Evolutionary conservation across 2,113 vertebrate genomes (phyloP), one percentile per base, ranked within the genome.

Genomic region (Arenaria interpres): DNA sequence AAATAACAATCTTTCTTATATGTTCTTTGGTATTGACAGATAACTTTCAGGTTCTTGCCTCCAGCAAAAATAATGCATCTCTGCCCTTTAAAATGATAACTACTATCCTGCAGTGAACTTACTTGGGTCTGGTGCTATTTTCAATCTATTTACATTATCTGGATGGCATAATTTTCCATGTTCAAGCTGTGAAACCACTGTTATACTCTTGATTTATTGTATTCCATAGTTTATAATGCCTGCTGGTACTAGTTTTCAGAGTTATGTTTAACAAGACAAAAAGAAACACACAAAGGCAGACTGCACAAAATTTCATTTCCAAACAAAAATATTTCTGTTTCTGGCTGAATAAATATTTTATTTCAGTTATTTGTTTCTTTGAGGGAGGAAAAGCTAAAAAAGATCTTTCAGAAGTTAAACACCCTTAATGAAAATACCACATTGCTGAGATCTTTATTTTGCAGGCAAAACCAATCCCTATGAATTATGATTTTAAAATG

Each of bases 131-230:
- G 19, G 35, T 45, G 24, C 12, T 77, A 79, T 69, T 88, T 95
- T 79, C 78, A 90, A 85, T 85, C 53, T 85, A 80, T 86, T 95
- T 93, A 73, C 63, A 86, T 90, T 88, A 80, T 62, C 63, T 83
- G 35, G n/a, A 62, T 88, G 67, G 82, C 57, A 88, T 83, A 83
- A 88, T 95, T 94, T 95, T 83, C 72, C 45, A 54, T 80, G 67
- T 85, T 90, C 45, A 92, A 81, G 32, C 74, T 85, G 57, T 60
- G 48, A 93, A 8, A 83, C 39, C 45, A 56, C 18, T 39, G 33
- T 79, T 76, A 39, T 10, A 27, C 12, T 79, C 30, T 33, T 91
- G 69, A 88, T 85, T 90, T 93, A 73, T 60, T 76, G 21, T 41
- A 69, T 72, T 85, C 12, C 5, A 8, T 32, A 73, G 14, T 51